These are phyloP conservation scores for Ciconia boyciana DNA, from an alignment of 2,113 vertebrate genomes.

Conservation along the genomic window DNA sequence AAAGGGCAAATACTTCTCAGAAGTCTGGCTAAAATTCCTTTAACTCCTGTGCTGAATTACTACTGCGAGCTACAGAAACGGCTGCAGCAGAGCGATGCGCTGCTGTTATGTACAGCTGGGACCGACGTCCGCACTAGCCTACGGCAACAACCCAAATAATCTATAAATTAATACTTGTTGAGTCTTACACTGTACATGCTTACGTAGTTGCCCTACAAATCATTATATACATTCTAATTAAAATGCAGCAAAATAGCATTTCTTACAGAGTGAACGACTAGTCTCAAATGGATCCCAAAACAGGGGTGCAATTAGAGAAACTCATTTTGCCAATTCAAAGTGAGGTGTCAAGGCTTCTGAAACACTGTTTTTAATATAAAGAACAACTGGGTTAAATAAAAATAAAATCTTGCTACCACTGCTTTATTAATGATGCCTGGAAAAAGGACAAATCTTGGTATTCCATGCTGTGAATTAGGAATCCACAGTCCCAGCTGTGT, in stretches of 20 bases:
- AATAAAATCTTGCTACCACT: not conserved
- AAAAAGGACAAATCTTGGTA: not conserved
- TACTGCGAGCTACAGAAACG: not conserved
- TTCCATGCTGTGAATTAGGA: not conserved
- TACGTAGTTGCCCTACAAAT: not conserved
- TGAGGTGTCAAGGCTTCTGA: not conserved
- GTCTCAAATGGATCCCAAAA: not conserved
- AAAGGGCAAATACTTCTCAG: not conserved
- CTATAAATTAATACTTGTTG: not conserved
- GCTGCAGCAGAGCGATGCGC: not conserved
- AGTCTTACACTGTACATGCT: not conserved
- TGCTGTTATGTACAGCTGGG: not conserved
- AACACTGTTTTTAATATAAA: not conserved
- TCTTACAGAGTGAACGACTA: not conserved
- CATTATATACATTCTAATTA: not conserved
- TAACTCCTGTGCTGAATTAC: not conserved
- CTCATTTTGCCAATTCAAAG: not conserved
- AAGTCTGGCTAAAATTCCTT: not conserved
- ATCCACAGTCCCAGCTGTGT: not conserved
- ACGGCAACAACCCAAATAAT: no score
- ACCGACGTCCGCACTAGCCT: not conserved
- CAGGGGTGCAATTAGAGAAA: not conserved
- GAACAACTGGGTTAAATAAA: not conserved
- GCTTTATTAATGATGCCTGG: not conserved
- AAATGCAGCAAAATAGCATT: not conserved